These are phyloP conservation scores for Musca vetustissima DNA, from an alignment of 1,140 invertebrate species.

Conservation along the genomic window DNA sequence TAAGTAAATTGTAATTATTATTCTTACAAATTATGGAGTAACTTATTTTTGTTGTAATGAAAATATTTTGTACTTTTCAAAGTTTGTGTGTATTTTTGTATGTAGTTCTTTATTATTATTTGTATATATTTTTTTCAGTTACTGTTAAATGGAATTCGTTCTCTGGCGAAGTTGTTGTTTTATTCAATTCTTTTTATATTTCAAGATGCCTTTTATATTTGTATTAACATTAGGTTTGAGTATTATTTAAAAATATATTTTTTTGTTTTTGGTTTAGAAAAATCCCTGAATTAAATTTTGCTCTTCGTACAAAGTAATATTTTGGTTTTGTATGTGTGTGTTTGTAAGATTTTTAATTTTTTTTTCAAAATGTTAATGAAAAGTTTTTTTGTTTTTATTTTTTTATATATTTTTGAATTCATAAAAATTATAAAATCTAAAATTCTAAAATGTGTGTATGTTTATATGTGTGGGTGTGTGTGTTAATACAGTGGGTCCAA, in stretches of 20 bases:
- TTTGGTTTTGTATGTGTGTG: constrained; percentile 29
- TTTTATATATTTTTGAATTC: background rate
- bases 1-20: no score
- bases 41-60: background rate
- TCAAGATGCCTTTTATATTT: background rate
- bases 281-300: constrained; percentile 55
- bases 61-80: background rate
- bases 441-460: background rate
- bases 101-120: no score
- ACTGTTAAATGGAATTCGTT: no score
- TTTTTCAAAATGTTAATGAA: constrained; percentile 21
- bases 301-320: constrained; percentile 33
- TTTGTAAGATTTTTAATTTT: constrained; percentile 35
- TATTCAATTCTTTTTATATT: constrained; percentile 4
- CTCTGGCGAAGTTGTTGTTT: no score
- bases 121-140: background rate
- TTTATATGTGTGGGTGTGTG: no score
- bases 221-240: no score
- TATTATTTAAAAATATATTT: background rate
- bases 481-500: no score
- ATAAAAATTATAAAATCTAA: constrained; percentile 7
- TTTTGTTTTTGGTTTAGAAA: constrained; percentile 35
- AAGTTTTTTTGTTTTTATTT: no score
- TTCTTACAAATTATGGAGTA: background rate
- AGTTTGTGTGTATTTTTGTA: background rate